These are phyloP conservation scores for Mesoclemmys tuberculata DNA, from an alignment of 2,113 vertebrate species.

Conservation along the genomic window DNA sequence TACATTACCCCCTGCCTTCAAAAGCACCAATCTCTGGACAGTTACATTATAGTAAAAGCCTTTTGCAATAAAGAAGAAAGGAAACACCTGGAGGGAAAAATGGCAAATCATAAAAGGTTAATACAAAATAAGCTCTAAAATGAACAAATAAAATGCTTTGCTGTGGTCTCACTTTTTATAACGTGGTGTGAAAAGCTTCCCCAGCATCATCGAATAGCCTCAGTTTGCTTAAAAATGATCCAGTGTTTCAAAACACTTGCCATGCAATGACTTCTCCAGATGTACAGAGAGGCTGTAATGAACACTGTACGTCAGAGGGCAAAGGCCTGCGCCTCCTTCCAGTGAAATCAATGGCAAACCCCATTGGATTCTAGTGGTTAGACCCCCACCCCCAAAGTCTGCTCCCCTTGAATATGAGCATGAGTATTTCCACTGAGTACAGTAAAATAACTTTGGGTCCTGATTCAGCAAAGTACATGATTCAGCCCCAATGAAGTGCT, in stretches of 20 bases:
- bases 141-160: not conserved
- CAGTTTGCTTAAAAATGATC: not conserved
- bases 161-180: not conserved
- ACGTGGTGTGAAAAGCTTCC: not conserved
- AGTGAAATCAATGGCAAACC: not conserved
- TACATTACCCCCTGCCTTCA: conserved; percentile 29
- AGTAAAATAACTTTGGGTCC: not conserved
- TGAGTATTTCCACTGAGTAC: not conserved
- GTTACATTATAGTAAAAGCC: not conserved
- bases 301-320: not conserved
- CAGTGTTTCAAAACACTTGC: not conserved
- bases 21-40: not conserved
- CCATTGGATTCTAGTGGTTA: not conserved
- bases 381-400: not conserved
- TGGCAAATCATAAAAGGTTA: not conserved
- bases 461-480: not conserved
- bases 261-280: not conserved
- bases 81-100: conserved; percentile 43
- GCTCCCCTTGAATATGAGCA: not conserved
- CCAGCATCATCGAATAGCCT: not conserved
- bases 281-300: not conserved
- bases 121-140: conserved; percentile 15
- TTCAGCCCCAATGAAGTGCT: not conserved
- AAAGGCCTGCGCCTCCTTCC: not conserved
- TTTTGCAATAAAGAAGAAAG: conserved; percentile 33